Evolutionary conservation across 1,140 invertebrate species (phyloP), one percentile per base, ranked within the genome.

Genomic region (Drosophila serrata): DNA sequence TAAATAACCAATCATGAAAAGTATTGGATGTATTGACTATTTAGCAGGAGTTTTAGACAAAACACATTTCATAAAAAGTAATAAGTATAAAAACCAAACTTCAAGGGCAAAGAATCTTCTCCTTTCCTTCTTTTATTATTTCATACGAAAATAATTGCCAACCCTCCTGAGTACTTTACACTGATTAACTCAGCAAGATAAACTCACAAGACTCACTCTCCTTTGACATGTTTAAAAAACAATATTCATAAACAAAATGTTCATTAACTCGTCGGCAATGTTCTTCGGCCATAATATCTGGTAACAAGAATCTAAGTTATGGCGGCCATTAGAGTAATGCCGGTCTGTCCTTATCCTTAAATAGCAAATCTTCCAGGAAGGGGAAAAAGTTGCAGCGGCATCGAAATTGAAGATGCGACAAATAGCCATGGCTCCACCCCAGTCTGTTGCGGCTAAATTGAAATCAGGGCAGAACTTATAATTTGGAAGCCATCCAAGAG

Each of bases 381-480:
- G 39, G 11, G 22, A 49, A 37, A 40, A 67, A 53, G 40, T 75
- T 64, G 45, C 61, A 43, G 46, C 53, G 59, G 61, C 74, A 65
- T 65, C n/a, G 37, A 49, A 77, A 37, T 29, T 68, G 45, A 57
- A 77, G 63, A 68, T 70, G 65, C 53, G 75, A 78, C 75, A 78
- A 78, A 78, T 78, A 63, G 75, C 42, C 49, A 17, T 27, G 9
- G 64, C 51, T 69, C 64, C 74, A 46, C 74, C 74, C 74, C 61
- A 31, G 39, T 55, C 53, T 24, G 43, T 31, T 72, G 76, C 60
- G 63, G 75, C 43, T 59, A 70, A 73, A 88, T 88, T 70, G 77
- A 88, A 88, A 88, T 70, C 80, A 84, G 84, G 73, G 55, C 85
- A 88, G 60, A 88, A 81, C 76, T 80, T 90, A 69, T 70, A 84